Evolutionary conservation across 2,113 vertebrate genomes (phyloP).

Genomic region (Phrynosoma platyrhinos): DNA sequence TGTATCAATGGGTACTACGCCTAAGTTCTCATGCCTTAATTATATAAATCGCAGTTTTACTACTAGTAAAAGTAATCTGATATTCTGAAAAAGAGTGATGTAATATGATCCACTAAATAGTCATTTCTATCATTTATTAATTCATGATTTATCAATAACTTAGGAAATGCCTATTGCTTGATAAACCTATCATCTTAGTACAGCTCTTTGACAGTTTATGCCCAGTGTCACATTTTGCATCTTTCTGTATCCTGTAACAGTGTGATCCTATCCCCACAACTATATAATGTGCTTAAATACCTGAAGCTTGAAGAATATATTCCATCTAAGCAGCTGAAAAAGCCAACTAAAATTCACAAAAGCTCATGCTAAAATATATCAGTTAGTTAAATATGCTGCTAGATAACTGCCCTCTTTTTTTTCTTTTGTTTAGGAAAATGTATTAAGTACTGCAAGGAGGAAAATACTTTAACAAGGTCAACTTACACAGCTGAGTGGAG

Average conservation of each 20-base stretch:
- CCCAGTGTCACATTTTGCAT: too few relatives aligned
- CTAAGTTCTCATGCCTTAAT: slow-evolving; percentile 17
- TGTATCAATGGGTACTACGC: neutral
- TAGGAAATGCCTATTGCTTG: neutral
- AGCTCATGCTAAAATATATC: too few relatives aligned
- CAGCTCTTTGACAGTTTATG: neutral
- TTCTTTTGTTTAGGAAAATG: too few relatives aligned
- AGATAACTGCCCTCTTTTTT: too few relatives aligned
- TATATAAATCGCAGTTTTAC: neutral
- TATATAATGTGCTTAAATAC: too few relatives aligned
- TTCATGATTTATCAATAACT: neutral
- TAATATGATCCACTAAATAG: neutral
- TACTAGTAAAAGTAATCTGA: neutral
- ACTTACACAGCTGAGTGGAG: neutral
- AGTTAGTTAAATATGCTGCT: too few relatives aligned
- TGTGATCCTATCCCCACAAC: too few relatives aligned
- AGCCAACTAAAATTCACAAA: too few relatives aligned
- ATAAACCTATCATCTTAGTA: too few relatives aligned
- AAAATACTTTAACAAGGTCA: neutral
- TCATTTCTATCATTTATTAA: neutral
- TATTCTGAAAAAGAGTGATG: neutral
- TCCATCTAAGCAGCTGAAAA: too few relatives aligned
- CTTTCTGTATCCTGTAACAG: too few relatives aligned
- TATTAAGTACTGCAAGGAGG: neutral
- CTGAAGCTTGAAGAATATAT: too few relatives aligned